Percentiles rank a stretch among this genome's conserved stretches.
phyloP scores from a whole-genome alignment of 2,797 vertebrate species.

The Poeciliopsis turneri region DNA sequence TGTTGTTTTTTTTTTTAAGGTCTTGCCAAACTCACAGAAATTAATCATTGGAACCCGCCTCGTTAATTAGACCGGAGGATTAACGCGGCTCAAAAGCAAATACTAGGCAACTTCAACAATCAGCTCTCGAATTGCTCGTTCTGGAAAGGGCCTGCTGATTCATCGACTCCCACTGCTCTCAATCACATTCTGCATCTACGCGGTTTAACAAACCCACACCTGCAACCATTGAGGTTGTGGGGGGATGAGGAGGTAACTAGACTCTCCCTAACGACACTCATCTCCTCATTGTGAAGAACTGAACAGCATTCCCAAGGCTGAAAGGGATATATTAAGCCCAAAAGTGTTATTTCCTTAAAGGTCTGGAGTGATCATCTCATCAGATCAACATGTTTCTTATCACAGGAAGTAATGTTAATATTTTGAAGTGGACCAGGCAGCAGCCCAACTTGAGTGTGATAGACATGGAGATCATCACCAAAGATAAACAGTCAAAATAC shows the following conservation, averaged over 20 bases:
- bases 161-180: slow-evolving; percentile 20
- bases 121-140: slow-evolving; percentile 20
- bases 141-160: slow-evolving; percentile 26
- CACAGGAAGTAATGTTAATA: neutral
- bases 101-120: slow-evolving; percentile 6
- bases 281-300: neutral
- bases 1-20: neutral
- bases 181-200: slow-evolving; percentile 35
- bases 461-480: neutral
- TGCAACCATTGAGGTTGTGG: neutral
- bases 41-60: slow-evolving; percentile 33
- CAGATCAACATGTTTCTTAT: neutral
- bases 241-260: neutral
- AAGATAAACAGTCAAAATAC: neutral
- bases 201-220: slow-evolving; percentile 22
- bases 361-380: neutral
- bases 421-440: neutral
- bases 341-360: neutral
- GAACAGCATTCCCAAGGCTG: neutral
- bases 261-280: neutral
- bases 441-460: neutral
- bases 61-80: slow-evolving; percentile 39
- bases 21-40: slow-evolving; percentile 27
- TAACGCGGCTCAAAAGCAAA: slow-evolving; percentile 18
- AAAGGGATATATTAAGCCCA: neutral